A percentile compares a stretch with the other conserved stretches of the same genome.
phyloP scores from a whole-genome alignment of 1,140 invertebrate species.

The Drosophila bipectinata region DNA sequence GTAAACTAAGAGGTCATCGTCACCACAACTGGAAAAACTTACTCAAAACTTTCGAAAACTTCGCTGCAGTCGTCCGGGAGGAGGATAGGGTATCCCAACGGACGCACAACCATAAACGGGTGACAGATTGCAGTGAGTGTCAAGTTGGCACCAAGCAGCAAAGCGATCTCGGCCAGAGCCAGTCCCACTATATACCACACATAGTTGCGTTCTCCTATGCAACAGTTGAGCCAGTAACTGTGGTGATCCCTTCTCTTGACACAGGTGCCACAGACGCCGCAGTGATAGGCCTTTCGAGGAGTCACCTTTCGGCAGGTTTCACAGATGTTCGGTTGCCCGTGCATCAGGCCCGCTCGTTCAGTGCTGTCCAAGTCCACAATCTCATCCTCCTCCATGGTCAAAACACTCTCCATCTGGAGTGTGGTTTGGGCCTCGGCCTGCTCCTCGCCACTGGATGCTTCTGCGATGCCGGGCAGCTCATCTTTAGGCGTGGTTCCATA shows the following conservation, averaged over 20 bases:
- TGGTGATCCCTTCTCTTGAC: constrained; percentile 78
- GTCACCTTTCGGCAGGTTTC: constrained; percentile 71
- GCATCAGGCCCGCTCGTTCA: constrained; percentile 45
- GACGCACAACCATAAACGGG: constrained; percentile 81
- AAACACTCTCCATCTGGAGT: constrained; percentile 64
- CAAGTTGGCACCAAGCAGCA: constrained; percentile 83
- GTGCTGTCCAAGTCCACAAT: constrained; percentile 25
- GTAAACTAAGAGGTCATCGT: not conserved
- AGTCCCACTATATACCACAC: constrained; percentile 82
- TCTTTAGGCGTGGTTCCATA: constrained; percentile 60
- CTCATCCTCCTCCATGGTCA: constrained; percentile 48
- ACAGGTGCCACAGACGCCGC: constrained; percentile 71
- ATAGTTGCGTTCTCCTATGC: constrained; percentile 84
- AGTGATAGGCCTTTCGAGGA: constrained; percentile 68
- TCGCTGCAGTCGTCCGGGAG: constrained; percentile 85
- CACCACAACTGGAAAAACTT: constrained; percentile 31
- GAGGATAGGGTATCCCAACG: constrained; percentile 74
- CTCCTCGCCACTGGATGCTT: constrained; percentile 68
- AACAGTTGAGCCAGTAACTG: constrained; percentile 84
- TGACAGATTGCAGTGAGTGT: constrained; percentile 85
- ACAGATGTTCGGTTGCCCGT: constrained; percentile 71
- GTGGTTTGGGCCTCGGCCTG: constrained; percentile 60
- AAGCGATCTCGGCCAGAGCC: constrained; percentile 59
- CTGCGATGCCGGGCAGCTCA: constrained; percentile 71
- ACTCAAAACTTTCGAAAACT: constrained; percentile 83